A percentile compares a stretch with the other conserved stretches of the same genome.
Evolutionary conservation across 2,113 vertebrate genomes (phyloP).

Genomic region (Labeo catla): DNA sequence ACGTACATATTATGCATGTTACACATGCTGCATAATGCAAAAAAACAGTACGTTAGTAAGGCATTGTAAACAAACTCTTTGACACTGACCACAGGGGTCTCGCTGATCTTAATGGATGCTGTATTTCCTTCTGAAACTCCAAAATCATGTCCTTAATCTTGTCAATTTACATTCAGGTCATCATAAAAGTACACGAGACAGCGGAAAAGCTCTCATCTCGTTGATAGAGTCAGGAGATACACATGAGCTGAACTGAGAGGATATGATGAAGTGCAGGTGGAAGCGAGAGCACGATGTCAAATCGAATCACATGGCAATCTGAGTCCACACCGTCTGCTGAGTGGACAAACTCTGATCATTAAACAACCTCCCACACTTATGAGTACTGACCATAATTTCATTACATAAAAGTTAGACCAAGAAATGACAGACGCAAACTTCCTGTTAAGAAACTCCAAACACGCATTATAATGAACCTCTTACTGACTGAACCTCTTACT

Average conservation of each 20-base stretch:
- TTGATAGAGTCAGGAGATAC: constrained; percentile 45
- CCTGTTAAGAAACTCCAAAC: not conserved
- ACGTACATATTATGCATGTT: not conserved
- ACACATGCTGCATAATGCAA: not conserved
- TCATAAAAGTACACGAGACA: constrained; percentile 41
- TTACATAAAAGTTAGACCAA: constrained; percentile 44
- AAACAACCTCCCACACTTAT: constrained; percentile 41
- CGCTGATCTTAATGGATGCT: not conserved
- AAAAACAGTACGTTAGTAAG: not conserved
- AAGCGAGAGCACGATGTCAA: constrained; percentile 22
- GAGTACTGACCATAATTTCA: constrained; percentile 46
- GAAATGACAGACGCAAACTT: not conserved
- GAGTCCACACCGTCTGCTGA: constrained; percentile 68
- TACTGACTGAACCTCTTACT: not conserved
- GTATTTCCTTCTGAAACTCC: not conserved
- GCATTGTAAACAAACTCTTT: not conserved
- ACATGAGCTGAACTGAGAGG: constrained; percentile 15
- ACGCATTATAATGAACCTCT: not conserved
- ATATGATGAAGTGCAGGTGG: constrained; percentile 45
- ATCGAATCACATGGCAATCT: constrained; percentile 55
- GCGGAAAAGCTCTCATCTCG: constrained; percentile 47
- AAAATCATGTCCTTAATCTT: not conserved
- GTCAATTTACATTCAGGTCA: constrained; percentile 40
- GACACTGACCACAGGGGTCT: not conserved
- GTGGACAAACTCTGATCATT: constrained; percentile 44